phyloP scores from a whole-genome alignment of 2,113 vertebrate genomes.

The Pseudorasbora parva region DNA sequence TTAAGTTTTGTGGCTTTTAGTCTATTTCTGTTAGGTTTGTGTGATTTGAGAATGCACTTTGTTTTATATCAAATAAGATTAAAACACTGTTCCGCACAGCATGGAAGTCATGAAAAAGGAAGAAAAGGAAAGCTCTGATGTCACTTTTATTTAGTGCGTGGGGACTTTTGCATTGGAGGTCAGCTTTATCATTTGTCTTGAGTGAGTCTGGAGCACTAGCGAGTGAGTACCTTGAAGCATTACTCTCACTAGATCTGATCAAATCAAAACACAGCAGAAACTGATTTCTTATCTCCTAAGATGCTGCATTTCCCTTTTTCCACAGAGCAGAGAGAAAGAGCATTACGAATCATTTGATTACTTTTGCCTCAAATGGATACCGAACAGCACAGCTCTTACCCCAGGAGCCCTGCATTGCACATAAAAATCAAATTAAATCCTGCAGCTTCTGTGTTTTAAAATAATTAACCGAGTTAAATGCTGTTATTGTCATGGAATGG shows the following conservation, averaged over 20 bases:
- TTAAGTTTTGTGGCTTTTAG: no score
- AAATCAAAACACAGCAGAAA: slow-evolving; percentile 78
- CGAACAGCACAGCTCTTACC: slow-evolving; percentile 72
- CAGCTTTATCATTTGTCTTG: slow-evolving; percentile 66
- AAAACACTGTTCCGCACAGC: neutral
- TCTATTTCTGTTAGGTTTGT: neutral
- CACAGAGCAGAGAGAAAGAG: slow-evolving; percentile 65
- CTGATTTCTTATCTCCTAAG: slow-evolving; percentile 82
- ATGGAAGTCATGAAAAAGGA: neutral
- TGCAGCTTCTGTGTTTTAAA: slow-evolving; percentile 78
- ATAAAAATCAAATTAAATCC: slow-evolving; percentile 78
- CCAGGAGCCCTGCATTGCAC: slow-evolving; percentile 75
- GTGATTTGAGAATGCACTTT: neutral
- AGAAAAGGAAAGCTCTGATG: neutral
- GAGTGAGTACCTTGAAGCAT: slow-evolving; percentile 72
- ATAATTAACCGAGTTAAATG: slow-evolving; percentile 80
- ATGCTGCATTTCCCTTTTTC: slow-evolving; percentile 74
- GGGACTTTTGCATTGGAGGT: slow-evolving; percentile 38
- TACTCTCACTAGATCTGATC: slow-evolving; percentile 76
- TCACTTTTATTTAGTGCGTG: neutral
- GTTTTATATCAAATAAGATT: neutral
- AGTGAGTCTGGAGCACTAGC: slow-evolving; percentile 62
- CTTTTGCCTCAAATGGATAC: slow-evolving; percentile 74
- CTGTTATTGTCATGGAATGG: slow-evolving; percentile 70
- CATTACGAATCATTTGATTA: slow-evolving; percentile 84